Conservation (phyloP, 2,797 vertebrate species). For the Smutsia temminckii region DNA sequence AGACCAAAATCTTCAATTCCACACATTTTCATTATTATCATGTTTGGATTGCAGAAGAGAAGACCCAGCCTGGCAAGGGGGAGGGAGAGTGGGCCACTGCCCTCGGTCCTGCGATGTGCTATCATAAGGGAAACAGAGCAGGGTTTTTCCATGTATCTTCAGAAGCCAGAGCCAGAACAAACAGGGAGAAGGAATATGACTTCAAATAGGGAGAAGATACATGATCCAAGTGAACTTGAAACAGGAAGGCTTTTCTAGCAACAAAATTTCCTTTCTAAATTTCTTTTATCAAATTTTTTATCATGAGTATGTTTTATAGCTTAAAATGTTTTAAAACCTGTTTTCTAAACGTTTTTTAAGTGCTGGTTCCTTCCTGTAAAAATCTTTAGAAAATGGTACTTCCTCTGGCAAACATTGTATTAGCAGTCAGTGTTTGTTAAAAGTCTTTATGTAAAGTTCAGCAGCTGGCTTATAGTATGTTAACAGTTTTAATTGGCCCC, state of each 20-base stretch:
- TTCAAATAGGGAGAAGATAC: no score
- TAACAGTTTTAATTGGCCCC: neutral
- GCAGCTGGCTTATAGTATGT: neutral
- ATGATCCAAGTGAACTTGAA: neutral
- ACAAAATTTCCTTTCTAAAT: neutral
- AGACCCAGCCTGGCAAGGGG: neutral
- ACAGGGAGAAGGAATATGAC: neutral
- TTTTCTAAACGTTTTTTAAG: neutral
- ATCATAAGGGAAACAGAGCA: neutral
- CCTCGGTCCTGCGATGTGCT: no score
- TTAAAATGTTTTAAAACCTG: neutral
- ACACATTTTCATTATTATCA: neutral
- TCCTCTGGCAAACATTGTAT: neutral
- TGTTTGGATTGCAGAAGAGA: neutral
- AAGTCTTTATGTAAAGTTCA: neutral
- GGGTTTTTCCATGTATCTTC: neutral
- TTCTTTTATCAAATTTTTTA: neutral
- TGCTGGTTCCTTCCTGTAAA: neutral
- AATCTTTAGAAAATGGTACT: neutral
- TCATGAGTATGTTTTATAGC: neutral
- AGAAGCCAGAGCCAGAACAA: neutral
- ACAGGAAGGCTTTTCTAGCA: neutral
- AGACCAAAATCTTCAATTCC: neutral
- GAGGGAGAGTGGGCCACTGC: neutral
- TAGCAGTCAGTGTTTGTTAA: neutral